Base-by-base conservation (phyloP, 1,140 invertebrate genomes). In the Tribolium castaneum region DNA sequence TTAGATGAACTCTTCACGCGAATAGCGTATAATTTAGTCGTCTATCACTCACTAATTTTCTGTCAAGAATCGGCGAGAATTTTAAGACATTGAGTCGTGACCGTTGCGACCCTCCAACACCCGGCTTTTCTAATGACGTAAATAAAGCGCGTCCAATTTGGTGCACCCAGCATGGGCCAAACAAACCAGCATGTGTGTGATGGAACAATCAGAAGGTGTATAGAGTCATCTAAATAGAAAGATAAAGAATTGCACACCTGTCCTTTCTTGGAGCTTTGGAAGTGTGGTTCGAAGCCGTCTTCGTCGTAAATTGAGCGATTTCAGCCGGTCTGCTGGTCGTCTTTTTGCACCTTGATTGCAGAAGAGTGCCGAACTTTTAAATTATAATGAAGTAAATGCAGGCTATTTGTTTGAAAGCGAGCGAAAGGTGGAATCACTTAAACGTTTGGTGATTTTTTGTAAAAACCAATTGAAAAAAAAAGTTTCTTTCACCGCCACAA, bases 141-240 rank as follows among this genome's bases (percentile, higher is more conserved):
- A 30, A 30, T 62, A 13, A 62, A 62, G 56, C 30, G 56, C 7
- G 56, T 62, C 56, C 56, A 62, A 62, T 62, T 62, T 62, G 56
- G 56, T 62, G 56, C 56, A 62, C 56, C 56, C 56, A 62, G 56
- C 56, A 30, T 62, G 56, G 30, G 56, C 19, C 56, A 62, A 62
- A 62, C 52, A 56, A 19, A 56, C 12, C 56, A 62, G 56, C 56
- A 62, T 62, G 56, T 62, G 56, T 62, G 56, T 62, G 56, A 62
- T 30, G 56, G 56, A 62, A 62, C 56, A 62, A 62, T 62, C 56
- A 62, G 56, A 25, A 62, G 56, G 22, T 62, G 56, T 62, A 62
- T 62, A n/a, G 22, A 62, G 56, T 62, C 56, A 62, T 62, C 56
- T 30, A 62, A 30, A 62, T 16, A 22, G 7, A 62, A 30, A 19